Base-by-base conservation (phyloP, 2,888 invertebrate species). In the Emmelina monodactyla region DNA sequence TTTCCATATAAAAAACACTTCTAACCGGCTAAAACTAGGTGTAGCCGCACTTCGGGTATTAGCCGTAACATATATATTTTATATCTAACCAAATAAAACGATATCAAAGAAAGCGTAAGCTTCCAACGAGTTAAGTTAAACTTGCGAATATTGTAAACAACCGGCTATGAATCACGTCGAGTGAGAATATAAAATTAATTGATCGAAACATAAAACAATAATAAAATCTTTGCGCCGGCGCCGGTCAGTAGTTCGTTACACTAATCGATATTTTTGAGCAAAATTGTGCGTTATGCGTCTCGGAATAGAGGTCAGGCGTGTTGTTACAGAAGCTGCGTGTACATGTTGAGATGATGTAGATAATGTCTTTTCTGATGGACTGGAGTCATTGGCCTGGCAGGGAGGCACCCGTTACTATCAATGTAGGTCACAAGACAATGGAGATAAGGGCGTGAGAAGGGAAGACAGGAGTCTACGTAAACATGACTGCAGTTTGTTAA, bases 201-300 rank as follows among this genome's bases (percentile, higher is more conserved):
- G 57, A 53, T 53, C 40, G 37, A 50, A 58, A 54, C 56, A 56
- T 58, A 57, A 62, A 62, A 62, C 59, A 60, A 64, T 57, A 55
- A 58, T 53, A 43, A 49, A 52, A 55, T 47, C 39, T 43, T 36
- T 48, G 48, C 53, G 52, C 50, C 49, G 62, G 57, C 59, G 59
- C 62, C 58, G 50, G 31, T 42, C 48, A 59, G 60, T 62, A 56
- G 39, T 39, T 44, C 39, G 48, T 49, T 43, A 41, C 11, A 3
- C 19, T 6, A 19, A 19, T 19, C 19, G 5, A 6, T 19, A 19
- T 7, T 25, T 25, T 25, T 11, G n/a, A n/a, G n/a, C n/a, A n/a
- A n/a, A 25, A 25, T n/a, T 25, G 25, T n/a, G 11, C 25, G n/a
- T 10, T 25, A 11, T 25, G 25, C 25, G 3, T 3, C 3, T 4